Base-by-base conservation (phyloP, 2,888 invertebrate genomes). In the Odontomyia ornata region DNA sequence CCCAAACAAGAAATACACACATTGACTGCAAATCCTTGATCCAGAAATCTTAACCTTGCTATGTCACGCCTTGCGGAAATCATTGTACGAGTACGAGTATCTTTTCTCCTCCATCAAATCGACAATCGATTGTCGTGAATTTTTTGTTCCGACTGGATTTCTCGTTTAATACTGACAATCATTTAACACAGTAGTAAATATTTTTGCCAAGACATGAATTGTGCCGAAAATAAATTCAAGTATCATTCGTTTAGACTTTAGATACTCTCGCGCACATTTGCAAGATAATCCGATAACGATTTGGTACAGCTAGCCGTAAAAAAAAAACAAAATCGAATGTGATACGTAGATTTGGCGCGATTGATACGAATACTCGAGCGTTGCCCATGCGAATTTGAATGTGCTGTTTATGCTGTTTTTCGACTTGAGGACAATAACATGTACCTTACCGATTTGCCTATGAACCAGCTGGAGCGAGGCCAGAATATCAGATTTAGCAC, bases 51-150 rank as follows among this genome's bases (percentile, higher is more conserved):
- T 56, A 56, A 56, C 72, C 72, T 72, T 72, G 56, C 72, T 9
- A 3, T 56, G 72, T 52, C 72, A 72, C 72, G 72, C 72, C 72
- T 72, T 72, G 56, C 72, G 72, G 72, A 72, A 72, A 56, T 72
- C 52, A 27, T 52, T 27, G 23, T 72, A 3, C 30, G 30, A 43
- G n/a, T 36, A n/a, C 3, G 60, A 60, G 4, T 62, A 5, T 36
- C 9, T 36, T 36, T 36, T 9, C 9, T 36, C 3, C 9, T 36
- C 36, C 36, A 36, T 9, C 3, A 3, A 36, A 36, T 3, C 3
- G 36, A 36, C 62, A 27, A 27, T 62, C 62, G 25, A 15, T 62
- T 62, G 25, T 23, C 62, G 27, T 27, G 27, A 18, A 9, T 52
- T n/a, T 52, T 3, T 60, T 60, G 21, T 27, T 57, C 23, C 52